phyloP scores from a whole-genome alignment of 1,140 invertebrate species.

The Orussus abietinus region DNA sequence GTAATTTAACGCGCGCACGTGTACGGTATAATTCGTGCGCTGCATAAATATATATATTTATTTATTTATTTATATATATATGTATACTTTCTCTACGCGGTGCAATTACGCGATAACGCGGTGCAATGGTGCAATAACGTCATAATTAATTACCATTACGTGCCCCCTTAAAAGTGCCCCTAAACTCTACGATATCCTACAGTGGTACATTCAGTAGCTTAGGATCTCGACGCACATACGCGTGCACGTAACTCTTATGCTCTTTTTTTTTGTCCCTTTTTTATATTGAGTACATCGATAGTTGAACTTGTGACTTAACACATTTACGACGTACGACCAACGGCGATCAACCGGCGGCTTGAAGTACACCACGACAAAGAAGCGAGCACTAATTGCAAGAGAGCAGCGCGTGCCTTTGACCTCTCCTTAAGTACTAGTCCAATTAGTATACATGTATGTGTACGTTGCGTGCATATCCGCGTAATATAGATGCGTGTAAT shows the following conservation, averaged over 20 bases:
- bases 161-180: neutral
- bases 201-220: slow-evolving; percentile 19
- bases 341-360: too few species aligned
- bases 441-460: too few species aligned
- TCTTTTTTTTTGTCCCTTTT: slow-evolving; percentile 7
- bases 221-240: slow-evolving; percentile 12
- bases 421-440: too few species aligned
- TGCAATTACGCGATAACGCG: slow-evolving; percentile 1
- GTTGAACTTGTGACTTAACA: slow-evolving; percentile 11
- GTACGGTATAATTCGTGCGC: too few species aligned
- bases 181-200: slow-evolving; percentile 1
- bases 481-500: too few species aligned
- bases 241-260: neutral
- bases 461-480: too few species aligned
- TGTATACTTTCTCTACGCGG: neutral
- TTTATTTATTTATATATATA: neutral
- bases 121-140: neutral
- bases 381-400: too few species aligned
- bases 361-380: too few species aligned
- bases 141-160: neutral
- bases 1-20: too few species aligned
- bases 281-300: slow-evolving; percentile 7
- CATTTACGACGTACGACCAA: too few species aligned
- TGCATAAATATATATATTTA: too few species aligned
- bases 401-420: too few species aligned